Base-by-base conservation (phyloP, 2,113 vertebrate species). In the Apteryx owenii region DNA sequence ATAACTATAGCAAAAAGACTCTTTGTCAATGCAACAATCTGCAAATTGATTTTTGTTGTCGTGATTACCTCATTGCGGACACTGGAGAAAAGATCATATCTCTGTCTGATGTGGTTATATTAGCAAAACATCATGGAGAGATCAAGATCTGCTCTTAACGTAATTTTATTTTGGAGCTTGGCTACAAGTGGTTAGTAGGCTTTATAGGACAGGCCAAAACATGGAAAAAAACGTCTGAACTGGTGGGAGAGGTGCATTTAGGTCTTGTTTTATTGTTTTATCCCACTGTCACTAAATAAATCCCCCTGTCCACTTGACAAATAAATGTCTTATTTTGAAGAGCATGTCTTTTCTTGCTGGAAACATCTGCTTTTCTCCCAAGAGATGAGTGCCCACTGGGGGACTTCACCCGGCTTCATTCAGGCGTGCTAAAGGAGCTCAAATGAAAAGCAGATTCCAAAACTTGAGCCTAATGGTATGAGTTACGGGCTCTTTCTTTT, bases 11-110 rank as follows among this genome's bases (percentile, higher is more conserved):
- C 56, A 36, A 56, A 82, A 80, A 82, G 31, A 33, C 26, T 83
- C 40, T 71, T 62, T 80, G 68, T 96, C 85, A 48, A 14, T 71
- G 50, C 16, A 56, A n/a, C 62, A 72, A n/a, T 77, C 72, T 89
- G 68, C 64, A 91, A 38, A 71, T 92, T 75, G 86, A 90, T 94
- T 88, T 38, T 80, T 86, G n/a, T 36, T 73, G 69, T 69, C 62
- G 11, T 62, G 77, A 36, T 61, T 77, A 56, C 36, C 51, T 44
- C 72, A 69, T 61, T 21, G 53, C 82, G 50, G 80, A 48, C 2
- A 1, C 46, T 0, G 0, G 62, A 68, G 72, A 33, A 71, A 42
- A 80, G 6, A 50, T 90, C 77, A n/a, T 7, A 50, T 3, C 0
- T 21, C 71, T 89, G 66, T 21, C 71, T 89, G 66, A 23, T 28